These are phyloP conservation scores for Melanostigma gelatinosum DNA, from an alignment of 2,113 vertebrate species.

Conservation along the genomic window DNA sequence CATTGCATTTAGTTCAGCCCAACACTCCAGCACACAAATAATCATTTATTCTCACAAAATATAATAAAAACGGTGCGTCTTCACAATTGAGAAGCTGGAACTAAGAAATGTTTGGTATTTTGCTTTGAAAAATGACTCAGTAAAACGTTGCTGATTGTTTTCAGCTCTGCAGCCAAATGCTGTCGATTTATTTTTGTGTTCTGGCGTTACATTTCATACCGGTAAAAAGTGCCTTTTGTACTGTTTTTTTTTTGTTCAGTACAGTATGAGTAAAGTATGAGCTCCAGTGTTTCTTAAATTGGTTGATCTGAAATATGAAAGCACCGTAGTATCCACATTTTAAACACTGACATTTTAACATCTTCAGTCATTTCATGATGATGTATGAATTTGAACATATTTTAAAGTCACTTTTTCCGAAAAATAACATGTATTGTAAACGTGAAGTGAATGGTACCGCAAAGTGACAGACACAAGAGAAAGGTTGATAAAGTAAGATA, in stretches of 20 bases:
- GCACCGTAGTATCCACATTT: not conserved
- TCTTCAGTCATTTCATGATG: not conserved
- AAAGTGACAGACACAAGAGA: conserved; percentile 35
- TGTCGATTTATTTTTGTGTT: not conserved
- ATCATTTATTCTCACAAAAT: not conserved
- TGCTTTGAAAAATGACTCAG: not conserved
- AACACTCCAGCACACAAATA: not conserved
- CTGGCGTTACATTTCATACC: not conserved
- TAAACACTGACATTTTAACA: too few species aligned
- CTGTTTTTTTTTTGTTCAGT: not conserved
- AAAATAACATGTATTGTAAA: conserved; percentile 11
- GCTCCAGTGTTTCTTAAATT: not conserved
- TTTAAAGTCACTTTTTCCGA: not conserved
- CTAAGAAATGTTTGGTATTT: not conserved
- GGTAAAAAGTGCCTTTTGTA: too few species aligned
- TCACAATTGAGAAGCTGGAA: too few species aligned
- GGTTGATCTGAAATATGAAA: not conserved
- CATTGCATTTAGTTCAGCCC: not conserved
- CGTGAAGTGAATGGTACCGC: conserved; percentile 4
- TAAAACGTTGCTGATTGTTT: not conserved
- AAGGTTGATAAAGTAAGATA: conserved; percentile 48
- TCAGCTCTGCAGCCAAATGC: not conserved
- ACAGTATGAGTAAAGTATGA: not conserved
- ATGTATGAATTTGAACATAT: not conserved
- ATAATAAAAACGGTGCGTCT: not conserved